A percentile compares a stretch with the other conserved stretches of the same genome.
These are phyloP conservation scores for Amphipyra tragopoginis DNA, from an alignment of 2,888 invertebrate genomes.

Conservation along the genomic window DNA sequence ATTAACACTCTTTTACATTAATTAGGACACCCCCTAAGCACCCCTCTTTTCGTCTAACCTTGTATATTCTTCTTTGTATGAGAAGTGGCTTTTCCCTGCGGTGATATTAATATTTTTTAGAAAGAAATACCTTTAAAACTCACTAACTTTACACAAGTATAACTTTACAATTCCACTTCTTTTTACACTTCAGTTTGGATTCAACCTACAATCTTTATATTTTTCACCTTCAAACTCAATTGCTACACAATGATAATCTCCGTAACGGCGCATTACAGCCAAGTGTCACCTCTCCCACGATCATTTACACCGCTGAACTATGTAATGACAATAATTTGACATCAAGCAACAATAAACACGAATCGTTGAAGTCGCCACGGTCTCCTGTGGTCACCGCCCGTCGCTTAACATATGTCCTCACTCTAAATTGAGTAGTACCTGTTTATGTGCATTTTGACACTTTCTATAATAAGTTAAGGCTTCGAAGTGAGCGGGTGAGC, in stretches of 20 bases:
- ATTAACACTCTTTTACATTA: too few species aligned
- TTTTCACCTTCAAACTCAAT: constrained; percentile 8
- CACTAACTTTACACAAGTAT: too few species aligned
- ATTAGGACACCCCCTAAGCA: too few species aligned
- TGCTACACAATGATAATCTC: constrained; percentile 17
- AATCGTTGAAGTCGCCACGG: constrained; percentile 62
- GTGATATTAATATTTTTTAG: too few species aligned
- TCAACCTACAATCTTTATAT: constrained; percentile 12
- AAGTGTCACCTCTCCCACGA: constrained; percentile 50
- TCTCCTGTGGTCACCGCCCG: constrained; percentile 73
- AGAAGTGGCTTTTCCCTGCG: too few species aligned
- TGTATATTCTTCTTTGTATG: too few species aligned
- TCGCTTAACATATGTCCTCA: constrained; percentile 54
- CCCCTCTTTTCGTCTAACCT: too few species aligned
- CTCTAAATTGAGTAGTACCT: constrained; percentile 57
- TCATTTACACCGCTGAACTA: constrained; percentile 31
- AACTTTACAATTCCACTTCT: not conserved
- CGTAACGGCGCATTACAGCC: constrained; percentile 15
- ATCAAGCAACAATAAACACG: constrained; percentile 65
- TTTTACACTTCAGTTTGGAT: not conserved
- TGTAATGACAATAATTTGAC: constrained; percentile 59
- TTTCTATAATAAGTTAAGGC: constrained; percentile 45
- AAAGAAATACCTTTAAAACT: too few species aligned
- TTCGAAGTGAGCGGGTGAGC: constrained; percentile 20
- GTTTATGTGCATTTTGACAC: constrained; percentile 66